phyloP scores from a whole-genome alignment of 2,888 invertebrate species.

The Philereme transversata region DNA sequence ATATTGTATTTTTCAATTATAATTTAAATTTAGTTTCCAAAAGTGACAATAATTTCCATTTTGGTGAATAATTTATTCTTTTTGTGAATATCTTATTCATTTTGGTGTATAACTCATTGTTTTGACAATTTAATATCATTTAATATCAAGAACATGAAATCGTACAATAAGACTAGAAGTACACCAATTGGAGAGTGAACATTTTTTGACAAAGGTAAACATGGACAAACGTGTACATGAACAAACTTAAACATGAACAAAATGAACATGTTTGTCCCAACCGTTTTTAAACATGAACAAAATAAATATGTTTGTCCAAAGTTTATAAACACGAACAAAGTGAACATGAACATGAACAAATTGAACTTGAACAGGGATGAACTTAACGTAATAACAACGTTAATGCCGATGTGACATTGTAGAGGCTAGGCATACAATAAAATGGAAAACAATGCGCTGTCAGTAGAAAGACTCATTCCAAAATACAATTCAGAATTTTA shows the following conservation, averaged over 20 bases:
- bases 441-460: conserved; percentile 72
- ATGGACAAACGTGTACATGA: conserved; percentile 34
- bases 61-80: neutral
- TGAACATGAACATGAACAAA: conserved; percentile 24
- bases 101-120: conserved; percentile 11
- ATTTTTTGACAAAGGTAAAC: conserved; percentile 37
- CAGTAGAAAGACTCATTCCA: conserved; percentile 40
- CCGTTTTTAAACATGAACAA: conserved; percentile 9
- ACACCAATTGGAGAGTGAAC: conserved; percentile 64
- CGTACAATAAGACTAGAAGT: conserved; percentile 74
- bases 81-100: conserved; percentile 29
- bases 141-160: conserved; percentile 45
- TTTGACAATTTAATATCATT: conserved; percentile 42
- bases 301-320: conserved; percentile 1
- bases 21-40: conserved; percentile 40
- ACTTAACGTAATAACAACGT: conserved; percentile 57
- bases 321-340: conserved; percentile 7
- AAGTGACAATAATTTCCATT: conserved; percentile 29
- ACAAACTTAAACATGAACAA: conserved; percentile 25
- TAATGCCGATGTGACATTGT: conserved; percentile 74
- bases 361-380: neutral
- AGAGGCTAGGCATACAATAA: conserved; percentile 68
- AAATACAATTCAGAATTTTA: conserved; percentile 14
- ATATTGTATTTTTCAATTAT: conserved; percentile 48
- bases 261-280: neutral